Base-by-base conservation (phyloP, 2,888 invertebrate genomes). In the Platycheirus albimanus region DNA sequence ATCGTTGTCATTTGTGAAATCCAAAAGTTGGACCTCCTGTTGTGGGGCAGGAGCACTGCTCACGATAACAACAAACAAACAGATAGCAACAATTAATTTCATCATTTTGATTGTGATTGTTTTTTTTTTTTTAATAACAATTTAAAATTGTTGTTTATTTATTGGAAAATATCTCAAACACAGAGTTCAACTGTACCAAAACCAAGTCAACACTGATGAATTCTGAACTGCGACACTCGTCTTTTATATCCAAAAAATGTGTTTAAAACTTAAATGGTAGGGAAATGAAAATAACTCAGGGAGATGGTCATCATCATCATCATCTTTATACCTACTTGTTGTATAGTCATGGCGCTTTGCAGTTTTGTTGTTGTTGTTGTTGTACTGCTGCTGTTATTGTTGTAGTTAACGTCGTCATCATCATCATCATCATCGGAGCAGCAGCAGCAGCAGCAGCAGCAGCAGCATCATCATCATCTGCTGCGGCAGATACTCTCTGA, bases 241-340 rank as follows among this genome's bases (percentile, higher is more conserved):
- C 87, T 87, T 87, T 87, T 87, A 87, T 87, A 87, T 85, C 66
- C 85, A 76, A 85, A 86, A 86, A 77, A 80, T 74, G 72, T 49
- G 61, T 78, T 83, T 52, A 66, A 83, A 74, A 74, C 36, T 78
- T 74, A 74, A 83, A 83, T 83, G 83, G 83, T 83, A 83, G 83
- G 83, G 83, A 83, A 83, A 83, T 83, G 83, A 78, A 83, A 69
- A 83, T 83, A 83, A 83, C 83, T 83, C 78, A 78, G 69, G 83
- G 69, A 83, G 83, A 83, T 83, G 83, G 83, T 83, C 83, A 83
- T 78, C 83, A 83, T 72, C 72, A 70, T 80, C 75, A 69, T 78
- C 71, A 19, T 72, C 63, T 33, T 74, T 17, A 41, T 33, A 7
- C 8, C 7, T 38, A 19, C 36, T 41, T 52, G 30, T 13, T 41